phyloP scores from a whole-genome alignment of 2,888 invertebrate species.

The Tiliacea aurago region DNA sequence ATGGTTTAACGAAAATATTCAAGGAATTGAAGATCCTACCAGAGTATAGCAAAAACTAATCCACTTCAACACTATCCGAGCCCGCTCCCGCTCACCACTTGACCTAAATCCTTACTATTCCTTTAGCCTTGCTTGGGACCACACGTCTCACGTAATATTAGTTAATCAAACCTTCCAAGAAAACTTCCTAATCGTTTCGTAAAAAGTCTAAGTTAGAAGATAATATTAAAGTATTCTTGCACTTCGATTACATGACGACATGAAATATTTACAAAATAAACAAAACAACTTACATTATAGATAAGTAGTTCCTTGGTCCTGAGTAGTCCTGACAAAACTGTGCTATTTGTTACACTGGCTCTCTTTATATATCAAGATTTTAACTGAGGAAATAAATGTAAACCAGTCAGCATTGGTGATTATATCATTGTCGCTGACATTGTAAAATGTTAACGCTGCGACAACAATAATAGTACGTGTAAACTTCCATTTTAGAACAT shows the following conservation, averaged over 20 bases:
- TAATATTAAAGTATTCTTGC: neutral
- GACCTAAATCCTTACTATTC: no score
- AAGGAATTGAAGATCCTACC: neutral
- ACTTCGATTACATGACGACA: neutral
- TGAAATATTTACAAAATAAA: neutral
- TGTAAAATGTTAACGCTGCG: slow-evolving; percentile 55
- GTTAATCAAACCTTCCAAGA: no score
- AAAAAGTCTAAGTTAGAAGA: neutral
- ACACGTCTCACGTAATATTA: no score
- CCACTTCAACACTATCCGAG: no score
- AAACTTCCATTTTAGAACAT: slow-evolving; percentile 66
- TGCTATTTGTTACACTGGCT: slow-evolving; percentile 61
- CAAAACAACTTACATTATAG: slow-evolving; percentile 64
- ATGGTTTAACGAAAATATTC: no score
- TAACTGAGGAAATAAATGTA: slow-evolving; percentile 72
- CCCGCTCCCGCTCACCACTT: no score
- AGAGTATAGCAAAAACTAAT: no score
- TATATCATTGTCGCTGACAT: slow-evolving; percentile 73
- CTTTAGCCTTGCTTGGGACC: no score
- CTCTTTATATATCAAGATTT: slow-evolving; percentile 80
- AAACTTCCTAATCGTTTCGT: neutral
- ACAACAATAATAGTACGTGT: slow-evolving; percentile 72
- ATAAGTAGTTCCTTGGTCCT: slow-evolving; percentile 61
- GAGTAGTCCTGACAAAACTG: slow-evolving; percentile 72
- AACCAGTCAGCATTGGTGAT: slow-evolving; percentile 52